Percentiles rank a stretch among this genome's conserved stretches.
Evolutionary conservation across 2,113 vertebrate genomes (phyloP).

Genomic region (Casuarius casuarius): DNA sequence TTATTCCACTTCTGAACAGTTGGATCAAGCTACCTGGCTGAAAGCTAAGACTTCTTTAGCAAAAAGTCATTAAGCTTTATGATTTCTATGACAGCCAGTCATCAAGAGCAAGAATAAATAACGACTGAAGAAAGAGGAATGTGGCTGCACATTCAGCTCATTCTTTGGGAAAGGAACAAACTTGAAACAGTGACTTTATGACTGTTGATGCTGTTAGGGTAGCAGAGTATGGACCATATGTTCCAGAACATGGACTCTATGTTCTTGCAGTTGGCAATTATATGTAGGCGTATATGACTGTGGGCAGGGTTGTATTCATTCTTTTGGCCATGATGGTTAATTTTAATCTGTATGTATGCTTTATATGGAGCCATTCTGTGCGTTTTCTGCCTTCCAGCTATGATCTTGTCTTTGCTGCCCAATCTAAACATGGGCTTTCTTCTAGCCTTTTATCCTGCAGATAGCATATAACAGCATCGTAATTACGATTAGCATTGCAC

Average conservation of each 20-base stretch:
- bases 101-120: neutral
- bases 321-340: constrained; percentile 13
- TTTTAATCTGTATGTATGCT: constrained; percentile 30
- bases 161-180: neutral
- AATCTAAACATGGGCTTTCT: constrained; percentile 5
- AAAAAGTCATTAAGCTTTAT: neutral
- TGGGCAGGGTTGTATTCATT: neutral
- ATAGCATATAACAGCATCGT: neutral
- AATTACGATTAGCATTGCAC: neutral
- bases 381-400: constrained; percentile 5
- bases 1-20: neutral
- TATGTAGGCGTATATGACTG: neutral
- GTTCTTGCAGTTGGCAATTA: neutral
- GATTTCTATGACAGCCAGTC: neutral
- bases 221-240: neutral
- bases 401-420: neutral
- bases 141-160: neutral
- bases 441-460: neutral
- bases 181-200: neutral
- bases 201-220: neutral
- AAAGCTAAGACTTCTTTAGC: neutral
- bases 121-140: neutral
- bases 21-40: neutral
- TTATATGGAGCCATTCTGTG: neutral
- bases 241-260: neutral